These are phyloP conservation scores for Microtus pennsylvanicus DNA, from an alignment of 2,113 vertebrate genomes.

Conservation along the genomic window DNA sequence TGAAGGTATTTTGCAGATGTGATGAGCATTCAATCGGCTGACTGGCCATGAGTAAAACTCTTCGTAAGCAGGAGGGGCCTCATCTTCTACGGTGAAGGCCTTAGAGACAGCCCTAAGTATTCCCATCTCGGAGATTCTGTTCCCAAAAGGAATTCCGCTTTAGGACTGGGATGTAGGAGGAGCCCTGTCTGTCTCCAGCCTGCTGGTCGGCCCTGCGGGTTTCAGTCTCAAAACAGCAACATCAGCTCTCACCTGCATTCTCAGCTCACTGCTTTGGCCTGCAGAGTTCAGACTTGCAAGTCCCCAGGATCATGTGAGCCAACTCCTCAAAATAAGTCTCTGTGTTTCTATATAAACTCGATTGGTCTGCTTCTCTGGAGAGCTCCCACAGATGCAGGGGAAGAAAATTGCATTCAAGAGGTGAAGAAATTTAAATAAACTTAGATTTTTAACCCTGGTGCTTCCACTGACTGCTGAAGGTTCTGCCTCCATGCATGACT, in stretches of 20 bases:
- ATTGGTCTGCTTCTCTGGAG: not conserved
- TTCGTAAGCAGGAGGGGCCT: not conserved
- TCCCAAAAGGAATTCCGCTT: not conserved
- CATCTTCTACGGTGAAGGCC: not conserved
- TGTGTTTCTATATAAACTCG: not conserved
- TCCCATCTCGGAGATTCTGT: not conserved
- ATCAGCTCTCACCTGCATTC: not conserved
- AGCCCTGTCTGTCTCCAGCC: not conserved
- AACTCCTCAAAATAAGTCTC: constrained; percentile 20
- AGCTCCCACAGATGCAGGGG: not conserved
- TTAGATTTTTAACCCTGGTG: not conserved
- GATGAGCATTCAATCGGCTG: not conserved
- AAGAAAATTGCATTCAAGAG: not conserved
- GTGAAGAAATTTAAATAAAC: not conserved
- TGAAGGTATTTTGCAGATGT: not conserved
- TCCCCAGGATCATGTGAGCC: not conserved
- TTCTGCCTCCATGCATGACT: not conserved
- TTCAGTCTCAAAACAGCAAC: not conserved
- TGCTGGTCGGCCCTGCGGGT: not conserved
- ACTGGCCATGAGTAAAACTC: not conserved
- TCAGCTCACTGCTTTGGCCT: not conserved
- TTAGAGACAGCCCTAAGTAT: not conserved
- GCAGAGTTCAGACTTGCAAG: not conserved
- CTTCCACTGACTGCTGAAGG: not conserved
- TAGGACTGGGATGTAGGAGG: not conserved